Percentiles rank a stretch among this genome's conserved stretches.
These are phyloP conservation scores for Arrhopalites spinosus DNA, from an alignment of 2,888 invertebrate species.

Conservation along the genomic window DNA sequence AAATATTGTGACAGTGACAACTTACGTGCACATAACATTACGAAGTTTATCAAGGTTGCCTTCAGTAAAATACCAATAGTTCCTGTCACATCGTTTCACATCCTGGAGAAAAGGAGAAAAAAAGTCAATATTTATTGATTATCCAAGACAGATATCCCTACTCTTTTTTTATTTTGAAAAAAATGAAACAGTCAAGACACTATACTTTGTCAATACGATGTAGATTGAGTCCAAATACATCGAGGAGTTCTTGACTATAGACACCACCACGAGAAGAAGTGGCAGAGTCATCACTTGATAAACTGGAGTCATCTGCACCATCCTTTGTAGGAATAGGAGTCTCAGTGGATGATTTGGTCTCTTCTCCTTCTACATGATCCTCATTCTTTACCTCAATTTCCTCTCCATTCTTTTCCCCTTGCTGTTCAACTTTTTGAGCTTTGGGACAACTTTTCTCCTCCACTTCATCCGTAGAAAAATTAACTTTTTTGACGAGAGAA, in stretches of 20 bases:
- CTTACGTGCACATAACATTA: slow-evolving; percentile 95
- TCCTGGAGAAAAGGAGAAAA: too few relatives aligned
- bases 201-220: slow-evolving; percentile 97
- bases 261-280: slow-evolving; percentile 45
- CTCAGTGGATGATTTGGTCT: slow-evolving; percentile 53
- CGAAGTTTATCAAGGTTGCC: slow-evolving; percentile 89
- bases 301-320: slow-evolving; percentile 51
- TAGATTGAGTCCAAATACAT: slow-evolving; percentile 82
- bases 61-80: slow-evolving; percentile 88
- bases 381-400: slow-evolving; percentile 59
- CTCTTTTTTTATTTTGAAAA: too few relatives aligned
- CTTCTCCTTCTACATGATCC: slow-evolving; percentile 59
- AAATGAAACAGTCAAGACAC: too few relatives aligned
- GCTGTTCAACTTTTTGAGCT: background rate
- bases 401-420: slow-evolving; percentile 59
- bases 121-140: too few relatives aligned
- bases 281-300: slow-evolving; percentile 48
- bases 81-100: slow-evolving; percentile 92
- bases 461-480: slow-evolving; percentile 22
- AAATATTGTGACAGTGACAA: slow-evolving; percentile 42
- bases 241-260: slow-evolving; percentile 79
- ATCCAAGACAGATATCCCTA: too few relatives aligned
- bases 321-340: slow-evolving; percentile 47
- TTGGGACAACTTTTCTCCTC: slow-evolving; percentile 5
- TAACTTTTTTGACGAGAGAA: slow-evolving; percentile 22